Conservation (phyloP, 1,140 invertebrate genomes). For the Pogonognathellus flavescens region DNA sequence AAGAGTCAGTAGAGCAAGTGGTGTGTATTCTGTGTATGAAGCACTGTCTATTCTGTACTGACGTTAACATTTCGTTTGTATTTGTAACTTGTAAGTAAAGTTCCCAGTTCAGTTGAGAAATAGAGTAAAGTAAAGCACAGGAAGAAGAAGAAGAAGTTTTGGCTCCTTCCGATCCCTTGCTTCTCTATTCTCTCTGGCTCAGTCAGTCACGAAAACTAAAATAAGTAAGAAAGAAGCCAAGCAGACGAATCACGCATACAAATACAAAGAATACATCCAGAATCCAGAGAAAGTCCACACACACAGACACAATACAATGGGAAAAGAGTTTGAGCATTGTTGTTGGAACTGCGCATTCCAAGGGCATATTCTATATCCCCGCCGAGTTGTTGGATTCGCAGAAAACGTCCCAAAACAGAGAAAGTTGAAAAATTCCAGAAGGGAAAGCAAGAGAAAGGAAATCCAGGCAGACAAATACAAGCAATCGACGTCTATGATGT, state of each 20-base stretch:
- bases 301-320: neutral
- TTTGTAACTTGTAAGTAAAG: neutral
- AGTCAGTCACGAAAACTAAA: slow-evolving; percentile 33
- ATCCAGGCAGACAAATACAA: too few species aligned
- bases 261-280: neutral
- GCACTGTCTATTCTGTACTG: neutral
- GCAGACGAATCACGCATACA: neutral
- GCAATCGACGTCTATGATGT: too few species aligned
- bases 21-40: neutral
- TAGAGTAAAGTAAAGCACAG: neutral
- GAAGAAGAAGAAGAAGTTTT: too few species aligned
- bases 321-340: slow-evolving; percentile 18
- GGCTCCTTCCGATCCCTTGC: too few species aligned
- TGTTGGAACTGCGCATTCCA: slow-evolving; percentile 35
- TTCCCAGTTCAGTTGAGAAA: neutral
- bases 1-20: neutral
- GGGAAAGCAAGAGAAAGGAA: neutral
- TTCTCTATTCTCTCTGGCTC: neutral
- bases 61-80: neutral
- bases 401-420: neutral
- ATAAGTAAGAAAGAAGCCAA: neutral
- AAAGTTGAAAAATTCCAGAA: neutral
- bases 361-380: neutral
- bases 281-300: neutral
- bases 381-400: neutral